Evolutionary conservation across 1,140 invertebrate genomes (phyloP).

Genomic region (Dufourea novaeangliae): DNA sequence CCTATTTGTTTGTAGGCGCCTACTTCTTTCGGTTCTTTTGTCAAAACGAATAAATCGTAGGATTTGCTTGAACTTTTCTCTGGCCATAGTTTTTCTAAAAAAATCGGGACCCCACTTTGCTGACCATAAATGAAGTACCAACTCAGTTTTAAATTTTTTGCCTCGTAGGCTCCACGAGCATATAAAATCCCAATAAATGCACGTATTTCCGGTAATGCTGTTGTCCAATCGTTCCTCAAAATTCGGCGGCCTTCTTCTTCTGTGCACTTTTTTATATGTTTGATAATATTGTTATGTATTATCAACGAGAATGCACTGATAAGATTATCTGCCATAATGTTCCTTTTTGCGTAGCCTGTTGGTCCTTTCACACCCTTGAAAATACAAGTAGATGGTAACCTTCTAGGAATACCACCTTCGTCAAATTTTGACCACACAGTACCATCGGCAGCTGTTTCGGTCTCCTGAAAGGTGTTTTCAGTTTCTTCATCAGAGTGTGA

Average conservation of each 20-base stretch:
- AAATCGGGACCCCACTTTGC: constrained; percentile 62
- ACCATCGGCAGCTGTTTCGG: constrained; percentile 51
- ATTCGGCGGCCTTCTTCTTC: constrained; percentile 36
- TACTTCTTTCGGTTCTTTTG: too few species aligned
- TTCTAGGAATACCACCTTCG: constrained; percentile 38
- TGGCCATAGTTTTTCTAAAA: constrained; percentile 67
- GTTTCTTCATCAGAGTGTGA: constrained; percentile 35
- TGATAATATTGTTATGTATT: constrained; percentile 60
- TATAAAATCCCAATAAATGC: constrained; percentile 70
- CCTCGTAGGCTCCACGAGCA: constrained; percentile 64
- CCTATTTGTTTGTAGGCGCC: too few species aligned
- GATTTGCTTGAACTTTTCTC: constrained; percentile 60
- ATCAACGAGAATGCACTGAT: constrained; percentile 58
- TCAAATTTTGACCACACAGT: constrained; percentile 55
- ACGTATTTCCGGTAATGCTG: constrained; percentile 48
- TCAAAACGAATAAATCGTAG: not conserved
- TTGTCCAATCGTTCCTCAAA: constrained; percentile 56
- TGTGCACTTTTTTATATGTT: constrained; percentile 54
- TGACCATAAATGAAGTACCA: constrained; percentile 52
- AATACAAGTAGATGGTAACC: constrained; percentile 46
- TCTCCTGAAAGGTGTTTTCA: constrained; percentile 28
- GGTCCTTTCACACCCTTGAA: constrained; percentile 53
- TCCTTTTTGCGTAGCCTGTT: constrained; percentile 53
- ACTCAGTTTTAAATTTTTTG: constrained; percentile 61
- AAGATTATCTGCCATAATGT: constrained; percentile 33